These are phyloP conservation scores for Zygaena filipendulae DNA, from an alignment of 2,888 invertebrate genomes.

Conservation along the genomic window DNA sequence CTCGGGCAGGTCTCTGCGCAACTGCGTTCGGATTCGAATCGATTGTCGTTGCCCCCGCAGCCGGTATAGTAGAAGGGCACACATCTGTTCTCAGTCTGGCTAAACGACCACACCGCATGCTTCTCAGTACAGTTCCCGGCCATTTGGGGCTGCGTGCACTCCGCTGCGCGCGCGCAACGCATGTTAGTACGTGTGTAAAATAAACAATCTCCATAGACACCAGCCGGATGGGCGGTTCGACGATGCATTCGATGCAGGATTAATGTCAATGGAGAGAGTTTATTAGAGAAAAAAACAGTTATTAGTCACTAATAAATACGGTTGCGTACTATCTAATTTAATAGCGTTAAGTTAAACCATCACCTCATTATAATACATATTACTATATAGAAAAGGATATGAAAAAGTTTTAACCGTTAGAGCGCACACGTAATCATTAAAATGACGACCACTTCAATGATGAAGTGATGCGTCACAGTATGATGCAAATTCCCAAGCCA, in stretches of 20 bases:
- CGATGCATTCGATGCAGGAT: constrained; percentile 14
- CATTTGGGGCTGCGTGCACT: constrained; percentile 79
- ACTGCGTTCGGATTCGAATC: constrained; percentile 77
- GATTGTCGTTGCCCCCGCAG: constrained; percentile 91
- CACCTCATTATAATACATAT: too few species aligned
- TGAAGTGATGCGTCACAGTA: too few species aligned
- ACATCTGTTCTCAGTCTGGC: constrained; percentile 84
- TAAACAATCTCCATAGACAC: not conserved
- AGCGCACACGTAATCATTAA: too few species aligned
- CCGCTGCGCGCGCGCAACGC: constrained; percentile 67
- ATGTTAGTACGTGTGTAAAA: constrained; percentile 35
- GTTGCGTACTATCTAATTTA: too few species aligned
- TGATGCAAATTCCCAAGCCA: too few species aligned
- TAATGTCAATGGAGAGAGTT: not conserved
- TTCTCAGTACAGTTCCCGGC: constrained; percentile 82
- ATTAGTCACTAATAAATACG: too few species aligned
- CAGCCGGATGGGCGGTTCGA: too few species aligned
- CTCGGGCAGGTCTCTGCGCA: constrained; percentile 84
- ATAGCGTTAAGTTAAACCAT: too few species aligned
- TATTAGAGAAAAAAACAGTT: constrained; percentile 7
- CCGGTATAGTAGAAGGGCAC: constrained; percentile 94
- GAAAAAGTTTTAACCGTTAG: too few species aligned
- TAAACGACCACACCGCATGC: constrained; percentile 87
- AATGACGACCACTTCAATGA: too few species aligned
- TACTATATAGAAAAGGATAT: too few species aligned